These are phyloP conservation scores for Lasioglossum pauxillum DNA, from an alignment of 2,888 invertebrate genomes.

Conservation along the genomic window DNA sequence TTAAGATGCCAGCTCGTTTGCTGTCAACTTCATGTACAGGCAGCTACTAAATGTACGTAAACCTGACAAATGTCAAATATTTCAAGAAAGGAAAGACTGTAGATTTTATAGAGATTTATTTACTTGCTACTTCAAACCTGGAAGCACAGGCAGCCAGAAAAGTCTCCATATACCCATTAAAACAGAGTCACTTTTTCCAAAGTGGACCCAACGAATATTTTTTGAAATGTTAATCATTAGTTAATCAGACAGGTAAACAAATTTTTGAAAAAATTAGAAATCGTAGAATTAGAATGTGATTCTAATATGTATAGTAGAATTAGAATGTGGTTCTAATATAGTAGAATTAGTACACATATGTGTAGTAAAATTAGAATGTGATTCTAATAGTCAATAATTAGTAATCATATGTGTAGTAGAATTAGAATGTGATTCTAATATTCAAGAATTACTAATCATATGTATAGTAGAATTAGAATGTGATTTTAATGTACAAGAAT, in stretches of 20 bases:
- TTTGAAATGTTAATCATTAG: neutral
- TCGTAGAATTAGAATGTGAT: too few relatives aligned
- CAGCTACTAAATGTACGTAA: neutral
- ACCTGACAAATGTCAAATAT: neutral
- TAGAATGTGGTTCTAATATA: too few relatives aligned
- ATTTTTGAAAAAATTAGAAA: too few relatives aligned
- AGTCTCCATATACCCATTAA: neutral
- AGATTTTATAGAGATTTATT: neutral
- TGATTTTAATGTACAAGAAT: too few relatives aligned
- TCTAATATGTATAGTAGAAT: too few relatives aligned
- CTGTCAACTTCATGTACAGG: neutral
- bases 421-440: too few relatives aligned
- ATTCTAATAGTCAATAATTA: neutral
- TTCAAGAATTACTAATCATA: too few relatives aligned
- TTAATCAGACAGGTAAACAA: neutral
- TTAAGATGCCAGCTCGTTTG: neutral
- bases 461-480: too few relatives aligned
- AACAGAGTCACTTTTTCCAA: neutral
- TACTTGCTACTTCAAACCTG: neutral
- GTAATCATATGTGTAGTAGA: too few relatives aligned
- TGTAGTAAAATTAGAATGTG: neutral
- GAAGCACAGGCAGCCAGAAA: neutral
- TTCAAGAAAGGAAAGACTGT: neutral
- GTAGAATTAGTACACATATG: neutral
- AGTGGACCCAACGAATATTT: neutral